Evolutionary conservation across 2,113 vertebrate species (phyloP), one percentile per base, ranked within the genome.

Genomic region (Dasyurus viverrinus): DNA sequence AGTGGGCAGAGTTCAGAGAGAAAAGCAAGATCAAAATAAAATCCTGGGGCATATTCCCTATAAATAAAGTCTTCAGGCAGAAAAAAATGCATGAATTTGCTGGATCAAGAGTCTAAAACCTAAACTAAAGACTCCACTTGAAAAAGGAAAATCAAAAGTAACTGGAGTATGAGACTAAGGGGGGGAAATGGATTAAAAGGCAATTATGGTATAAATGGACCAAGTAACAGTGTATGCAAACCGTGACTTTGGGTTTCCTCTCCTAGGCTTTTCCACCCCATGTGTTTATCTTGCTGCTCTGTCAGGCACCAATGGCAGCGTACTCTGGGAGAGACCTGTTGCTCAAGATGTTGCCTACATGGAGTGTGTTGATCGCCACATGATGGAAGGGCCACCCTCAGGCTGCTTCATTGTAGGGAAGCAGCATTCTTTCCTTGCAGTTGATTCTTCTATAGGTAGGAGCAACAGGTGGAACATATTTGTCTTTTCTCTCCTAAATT

Each of bases 241-340:
- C 16, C 0, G 47, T 90, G 47, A 90, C 24, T 90, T 11, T 52
- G 46, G 36, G 7, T 55, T 53, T 97, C 53, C 92, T 89, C 95
- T 89, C 92, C 0, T 98, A 99, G 99, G 99, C 94, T 98, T 99
- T 60, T 94, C 98, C 0, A 97, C 98, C 1, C 99, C 99, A 0
- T 99, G 99, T 91, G 94, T 99, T 96, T 99, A 99, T 26, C 0
- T 99, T 11, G 52, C 98, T 0, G 99, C 99, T 0, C 98, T 99
- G 94, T 99, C 99, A 0, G 99, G 99, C 91, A 99, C 99, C 0
- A 98, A 99, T 0, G 99, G 99, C 91, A 95, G 96, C 1, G 92
- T 91, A 0, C 98, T 99, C 19, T 99, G 99, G 99, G 98, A 99
- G 94, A 97, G 50, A 53, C 98, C 99, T 0, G 97, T 99, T 54